These are phyloP conservation scores for Agelaius phoeniceus DNA, from an alignment of 2,113 vertebrate genomes.

Conservation along the genomic window DNA sequence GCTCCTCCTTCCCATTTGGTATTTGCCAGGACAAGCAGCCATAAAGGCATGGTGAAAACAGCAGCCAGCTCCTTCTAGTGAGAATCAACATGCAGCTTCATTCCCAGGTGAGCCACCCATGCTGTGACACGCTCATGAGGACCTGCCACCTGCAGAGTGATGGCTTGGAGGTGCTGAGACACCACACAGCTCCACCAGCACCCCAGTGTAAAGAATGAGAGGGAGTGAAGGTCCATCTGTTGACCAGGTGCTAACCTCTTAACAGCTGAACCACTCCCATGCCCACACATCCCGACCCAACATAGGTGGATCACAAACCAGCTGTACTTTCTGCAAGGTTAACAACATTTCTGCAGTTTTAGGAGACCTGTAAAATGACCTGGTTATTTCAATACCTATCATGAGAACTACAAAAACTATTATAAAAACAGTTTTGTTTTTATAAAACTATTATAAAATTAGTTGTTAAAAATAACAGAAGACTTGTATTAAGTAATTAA, in stretches of 20 bases:
- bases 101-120: not conserved
- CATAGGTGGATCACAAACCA: not conserved
- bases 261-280: not conserved
- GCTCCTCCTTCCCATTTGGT: not conserved
- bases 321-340: not conserved
- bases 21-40: not conserved
- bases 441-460: not conserved
- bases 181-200: not conserved
- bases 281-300: not conserved
- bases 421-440: not conserved
- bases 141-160: not conserved
- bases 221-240: not conserved
- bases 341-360: not conserved
- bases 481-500: not conserved
- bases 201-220: not conserved
- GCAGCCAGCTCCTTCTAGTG: not conserved
- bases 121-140: rapidly evolving
- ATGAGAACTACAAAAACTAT: not conserved
- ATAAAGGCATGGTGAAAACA: rapidly evolving
- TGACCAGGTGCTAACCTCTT: not conserved
- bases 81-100: rapidly evolving
- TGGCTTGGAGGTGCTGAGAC: not conserved
- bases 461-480: not conserved
- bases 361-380: not conserved
- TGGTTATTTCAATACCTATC: not conserved